Evolutionary conservation across 1,140 invertebrate genomes (phyloP).

Genomic region (Proales similis): DNA sequence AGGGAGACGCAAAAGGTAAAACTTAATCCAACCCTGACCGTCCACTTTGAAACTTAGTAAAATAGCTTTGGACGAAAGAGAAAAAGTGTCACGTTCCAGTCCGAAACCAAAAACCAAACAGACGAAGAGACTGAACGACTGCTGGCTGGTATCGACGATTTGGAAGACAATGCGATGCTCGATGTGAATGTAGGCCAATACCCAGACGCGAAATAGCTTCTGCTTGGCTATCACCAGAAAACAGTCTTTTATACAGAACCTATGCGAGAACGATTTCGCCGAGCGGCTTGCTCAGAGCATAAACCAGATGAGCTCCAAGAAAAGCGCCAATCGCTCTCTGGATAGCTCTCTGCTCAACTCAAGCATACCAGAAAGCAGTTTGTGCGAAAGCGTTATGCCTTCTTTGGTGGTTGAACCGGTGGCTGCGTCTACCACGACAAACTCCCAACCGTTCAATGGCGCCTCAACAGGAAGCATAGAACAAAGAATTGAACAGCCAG

Average conservation of each 20-base stretch:
- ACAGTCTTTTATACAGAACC: constrained; percentile 36
- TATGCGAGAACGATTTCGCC: constrained; percentile 28
- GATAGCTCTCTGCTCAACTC: no score
- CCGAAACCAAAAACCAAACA: neutral
- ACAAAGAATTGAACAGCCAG: no score
- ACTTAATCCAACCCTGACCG: neutral
- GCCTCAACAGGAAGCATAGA: no score
- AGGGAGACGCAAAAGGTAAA: neutral
- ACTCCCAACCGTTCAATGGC: no score
- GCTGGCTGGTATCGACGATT: neutral
- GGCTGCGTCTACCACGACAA: no score
- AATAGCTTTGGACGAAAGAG: neutral
- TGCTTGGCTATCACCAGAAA: neutral
- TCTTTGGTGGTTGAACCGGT: no score
- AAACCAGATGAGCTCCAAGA: constrained; percentile 29
- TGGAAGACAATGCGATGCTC: constrained; percentile 12
- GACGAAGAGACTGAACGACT: neutral
- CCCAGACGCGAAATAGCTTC: neutral
- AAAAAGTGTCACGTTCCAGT: neutral
- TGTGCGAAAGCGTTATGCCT: no score
- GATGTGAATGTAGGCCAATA: neutral
- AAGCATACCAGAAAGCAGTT: no score
- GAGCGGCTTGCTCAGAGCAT: constrained; percentile 16
- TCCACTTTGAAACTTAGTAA: neutral
- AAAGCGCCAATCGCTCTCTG: no score